Evolutionary conservation across 2,888 invertebrate genomes (phyloP), one percentile per base, ranked within the genome.

Genomic region (Heliothis peltigera): DNA sequence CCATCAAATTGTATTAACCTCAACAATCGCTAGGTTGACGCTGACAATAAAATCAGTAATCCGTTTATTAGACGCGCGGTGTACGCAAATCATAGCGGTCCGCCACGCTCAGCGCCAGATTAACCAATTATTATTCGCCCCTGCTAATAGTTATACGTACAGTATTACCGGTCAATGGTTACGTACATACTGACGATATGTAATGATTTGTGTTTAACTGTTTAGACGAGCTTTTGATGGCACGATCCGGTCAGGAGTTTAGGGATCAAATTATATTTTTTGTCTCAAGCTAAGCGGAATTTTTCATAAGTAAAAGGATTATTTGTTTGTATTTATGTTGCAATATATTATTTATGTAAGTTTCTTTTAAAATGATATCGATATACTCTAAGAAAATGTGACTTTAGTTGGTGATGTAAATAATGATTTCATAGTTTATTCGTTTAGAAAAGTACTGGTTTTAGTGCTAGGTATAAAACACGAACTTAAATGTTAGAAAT

Each of bases 41-140:
- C 32, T 70, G 44, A 74, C 58, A 74, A 71, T 65, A 65, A 71
- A 74, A 76, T 65, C 43, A 62, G 62, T 71, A 74, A 74, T 76
- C 56, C 53, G 44, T 71, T 70, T 74, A 75, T 75, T 71, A 76
- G 83, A 82, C 79, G 80, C 76, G 75, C 55, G 71, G 75, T 67
- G 74, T 70, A 69, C 76, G 85, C 87, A 87, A 90, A 89, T 89
- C 87, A 88, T 43, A 62, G 82, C 79, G 72, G 81, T 79, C 70
- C 67, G 75, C 78, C 72, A 77, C 74, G 77, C 63, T 70, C 19
- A 61, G 72, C 73, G 75, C 73, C 79, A 82, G 88, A 89, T 90
- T 89, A 89, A 84, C 86, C 89, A 87, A 88, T 91, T 90, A 90
- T 87, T 84, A 85, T 83, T 81, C 82, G 69, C 75, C 70, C 25